Evolutionary conservation across 2,888 invertebrate genomes (phyloP), one percentile per base, ranked within the genome.

Genomic region (Gerris lacustris): DNA sequence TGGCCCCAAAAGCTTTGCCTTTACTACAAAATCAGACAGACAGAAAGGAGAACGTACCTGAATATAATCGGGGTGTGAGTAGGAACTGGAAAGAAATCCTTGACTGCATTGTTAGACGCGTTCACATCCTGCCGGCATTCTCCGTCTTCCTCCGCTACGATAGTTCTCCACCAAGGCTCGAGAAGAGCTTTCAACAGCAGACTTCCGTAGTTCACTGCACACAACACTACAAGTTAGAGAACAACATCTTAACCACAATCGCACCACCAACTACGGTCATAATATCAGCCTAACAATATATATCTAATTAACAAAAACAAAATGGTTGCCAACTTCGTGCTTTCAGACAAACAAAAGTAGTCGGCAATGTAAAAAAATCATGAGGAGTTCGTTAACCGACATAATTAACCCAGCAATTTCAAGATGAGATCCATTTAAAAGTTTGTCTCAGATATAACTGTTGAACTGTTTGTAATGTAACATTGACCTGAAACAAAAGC

Each of bases 1-100:
- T 31, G 31, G 31, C 31, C 31, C 31, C 31, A 31, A 31, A 31
- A 31, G 31, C 31, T 31, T 31, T 31, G 4, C 31, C 31, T 31
- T 31, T 31, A 31, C 31, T 2, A 31, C 4, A 31, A 31, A 31
- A 31, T 62, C n/a, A 15, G 62, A 62, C n/a, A 15, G 62, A 62
- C 11, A 11, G 62, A 15, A 45, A 64, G 9, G 31, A 44, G 17
- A 5, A 1, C n/a, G 43, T 63, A 91, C 89, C 91, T 91, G 79
- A 98, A 93, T 78, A 98, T 96, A 74, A 99, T 87, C 0, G 99
- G 99, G 9, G 96, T 98, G 80, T 99, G 97, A 71, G 88, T 86
- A 17, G 98, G 96, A 70, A 99, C 92, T 79, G 88, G 89, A 80
- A 97, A 96, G 81, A 90, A 92, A 68, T 82, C 82, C 77, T 86